A percentile compares a stretch with the other conserved stretches of the same genome.
These are phyloP conservation scores for Sorex maritimensis DNA, from an alignment of 2,797 vertebrate genomes.

Conservation along the genomic window DNA sequence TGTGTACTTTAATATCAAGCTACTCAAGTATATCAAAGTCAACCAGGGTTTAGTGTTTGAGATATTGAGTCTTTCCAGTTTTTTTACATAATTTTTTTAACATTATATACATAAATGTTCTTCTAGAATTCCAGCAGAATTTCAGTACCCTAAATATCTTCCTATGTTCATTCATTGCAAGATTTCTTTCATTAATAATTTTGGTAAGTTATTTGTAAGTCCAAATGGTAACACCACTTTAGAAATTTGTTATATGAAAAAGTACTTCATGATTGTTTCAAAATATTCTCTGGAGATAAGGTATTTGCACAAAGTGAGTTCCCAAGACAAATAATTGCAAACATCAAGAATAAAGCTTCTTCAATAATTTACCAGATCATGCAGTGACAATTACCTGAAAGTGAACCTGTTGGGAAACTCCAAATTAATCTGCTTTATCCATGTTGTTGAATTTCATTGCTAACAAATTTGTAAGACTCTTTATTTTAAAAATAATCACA, in stretches of 20 bases:
- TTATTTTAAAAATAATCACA: neutral
- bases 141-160: neutral
- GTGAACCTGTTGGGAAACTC: neutral
- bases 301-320: neutral
- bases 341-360: neutral
- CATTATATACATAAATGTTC: fast-evolving
- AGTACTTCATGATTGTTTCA: neutral
- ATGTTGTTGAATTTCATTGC: neutral
- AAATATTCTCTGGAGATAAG: neutral
- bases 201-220: neutral
- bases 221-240: neutral
- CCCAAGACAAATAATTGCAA: neutral
- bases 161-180: neutral
- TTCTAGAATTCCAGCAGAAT: neutral
- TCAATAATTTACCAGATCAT: neutral
- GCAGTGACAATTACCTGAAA: neutral
- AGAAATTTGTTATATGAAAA: neutral
- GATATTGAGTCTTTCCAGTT: neutral
- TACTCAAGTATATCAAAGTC: neutral
- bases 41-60: neutral
- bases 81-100: neutral
- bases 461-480: neutral
- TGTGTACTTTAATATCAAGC: too few species aligned
- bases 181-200: neutral
- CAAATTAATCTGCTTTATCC: neutral